Evolutionary conservation across 2,797 vertebrate genomes (phyloP), one percentile per base, ranked within the genome.

Genomic region (Schizopygopsis pylzovi): DNA sequence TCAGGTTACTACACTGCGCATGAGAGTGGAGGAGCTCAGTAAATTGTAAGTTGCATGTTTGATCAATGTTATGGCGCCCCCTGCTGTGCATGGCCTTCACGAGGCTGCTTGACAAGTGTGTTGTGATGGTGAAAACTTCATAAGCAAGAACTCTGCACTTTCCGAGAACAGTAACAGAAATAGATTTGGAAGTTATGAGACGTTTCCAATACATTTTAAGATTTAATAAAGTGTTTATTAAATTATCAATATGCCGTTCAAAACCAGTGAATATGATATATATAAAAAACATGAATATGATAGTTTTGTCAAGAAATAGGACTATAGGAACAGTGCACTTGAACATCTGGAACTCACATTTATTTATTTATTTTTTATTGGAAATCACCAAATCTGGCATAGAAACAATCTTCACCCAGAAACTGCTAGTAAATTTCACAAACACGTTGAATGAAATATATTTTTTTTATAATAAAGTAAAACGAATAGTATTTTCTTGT

Each of bases 21-120:
- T 96, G 96, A 98, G 98, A 96, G 96, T 99, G 95, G 96, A 99
- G 96, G 98, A 98, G 95, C 96, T 99, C 94, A 96, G 98, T 95
- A 99, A 98, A 97, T 99, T 97, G 98, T 99, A 96, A 99, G 98
- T 90, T 70, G 11, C 9, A 70, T 39, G 45, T 80, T 87, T 63
- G 61, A 37, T 72, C 63, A 83, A 7, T 79, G 59, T 71, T 82
- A 84, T 73, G 71, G 86, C 37, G 87, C 89, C 90, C 90, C 88
- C 80, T 89, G 89, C 91, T 90, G 92, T 94, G 96, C 96, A 97
- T 96, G 96, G 90, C 87, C 88, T 92, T 93, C 85, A 65, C 79
- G 8, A 80, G 81, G 18, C 61, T 68, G 80, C 68, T 18, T 79
- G 6, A 54, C 49, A 56, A 16, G 54, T 37, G 56, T 45, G 25